These are phyloP conservation scores for Dorcus parallelipipedus DNA, from an alignment of 2,888 invertebrate species.

Conservation along the genomic window DNA sequence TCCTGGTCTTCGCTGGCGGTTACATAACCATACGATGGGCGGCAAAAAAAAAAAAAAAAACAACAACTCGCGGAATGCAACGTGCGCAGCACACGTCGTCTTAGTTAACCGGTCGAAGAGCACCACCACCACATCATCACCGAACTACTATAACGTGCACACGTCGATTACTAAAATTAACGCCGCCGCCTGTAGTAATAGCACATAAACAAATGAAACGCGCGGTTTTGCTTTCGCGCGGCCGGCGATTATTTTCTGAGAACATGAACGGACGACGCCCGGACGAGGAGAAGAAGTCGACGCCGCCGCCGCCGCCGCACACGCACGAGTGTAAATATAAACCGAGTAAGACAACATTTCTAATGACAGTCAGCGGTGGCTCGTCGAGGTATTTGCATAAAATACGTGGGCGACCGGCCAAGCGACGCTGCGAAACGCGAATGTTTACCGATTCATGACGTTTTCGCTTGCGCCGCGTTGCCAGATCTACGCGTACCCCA, in stretches of 20 bases:
- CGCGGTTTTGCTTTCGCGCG: neutral
- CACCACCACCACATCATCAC: neutral
- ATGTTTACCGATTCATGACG: too few relatives aligned
- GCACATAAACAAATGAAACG: too few relatives aligned
- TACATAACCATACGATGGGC: conserved; percentile 1
- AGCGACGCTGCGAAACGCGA: too few relatives aligned
- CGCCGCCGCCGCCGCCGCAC: neutral
- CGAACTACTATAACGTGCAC: neutral
- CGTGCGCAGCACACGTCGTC: too few relatives aligned
- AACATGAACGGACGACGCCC: neutral
- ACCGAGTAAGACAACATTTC: conserved; percentile 33
- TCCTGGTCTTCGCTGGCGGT: neutral
- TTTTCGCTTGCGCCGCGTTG: too few relatives aligned
- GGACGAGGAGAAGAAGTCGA: neutral
- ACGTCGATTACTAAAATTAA: too few relatives aligned
- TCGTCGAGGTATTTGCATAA: conserved; percentile 3
- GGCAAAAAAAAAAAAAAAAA: neutral
- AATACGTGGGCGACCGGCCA: neutral
- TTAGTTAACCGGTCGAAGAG: neutral
- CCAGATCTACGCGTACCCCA: too few relatives aligned
- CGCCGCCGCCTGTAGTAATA: neutral
- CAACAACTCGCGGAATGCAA: neutral
- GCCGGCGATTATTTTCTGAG: neutral
- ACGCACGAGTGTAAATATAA: conserved; percentile 35
- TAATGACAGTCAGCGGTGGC: conserved; percentile 33